These are phyloP conservation scores for Sphyrna mokarran DNA, from an alignment of 2,113 vertebrate genomes.

Conservation along the genomic window DNA sequence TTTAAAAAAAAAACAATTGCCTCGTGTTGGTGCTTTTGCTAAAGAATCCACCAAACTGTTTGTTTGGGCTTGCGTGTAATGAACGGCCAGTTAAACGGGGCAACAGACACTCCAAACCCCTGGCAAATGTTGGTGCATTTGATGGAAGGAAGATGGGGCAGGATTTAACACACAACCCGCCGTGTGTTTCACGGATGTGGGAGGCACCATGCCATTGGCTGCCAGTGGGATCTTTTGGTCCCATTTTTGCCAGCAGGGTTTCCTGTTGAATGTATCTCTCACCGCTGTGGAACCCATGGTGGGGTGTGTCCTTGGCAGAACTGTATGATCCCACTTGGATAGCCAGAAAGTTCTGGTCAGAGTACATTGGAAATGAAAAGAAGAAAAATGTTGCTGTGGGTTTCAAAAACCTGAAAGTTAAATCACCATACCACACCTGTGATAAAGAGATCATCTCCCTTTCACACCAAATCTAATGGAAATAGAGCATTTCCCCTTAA, in stretches of 20 bases:
- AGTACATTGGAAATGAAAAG: not conserved
- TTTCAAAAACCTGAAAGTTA: not conserved
- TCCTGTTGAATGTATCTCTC: too few relatives aligned
- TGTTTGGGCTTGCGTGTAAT: not conserved
- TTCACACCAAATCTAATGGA: not conserved
- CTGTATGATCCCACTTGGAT: too few relatives aligned
- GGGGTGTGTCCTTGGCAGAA: too few relatives aligned
- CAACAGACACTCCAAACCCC: not conserved
- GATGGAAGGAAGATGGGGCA: not conserved
- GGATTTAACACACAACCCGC: too few relatives aligned
- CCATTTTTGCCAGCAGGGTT: too few relatives aligned
- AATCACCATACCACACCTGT: not conserved
- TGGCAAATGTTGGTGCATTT: not conserved
- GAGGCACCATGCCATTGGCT: too few relatives aligned
- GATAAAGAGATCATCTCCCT: not conserved
- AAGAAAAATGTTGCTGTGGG: not conserved
- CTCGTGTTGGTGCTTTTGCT: not conserved
- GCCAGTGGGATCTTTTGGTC: too few relatives aligned
- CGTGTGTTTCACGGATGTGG: too few relatives aligned
- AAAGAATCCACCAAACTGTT: not conserved
- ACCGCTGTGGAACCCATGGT: too few relatives aligned
- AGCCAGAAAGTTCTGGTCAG: not conserved
- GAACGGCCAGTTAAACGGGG: not conserved
- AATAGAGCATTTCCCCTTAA: not conserved
- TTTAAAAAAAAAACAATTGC: not conserved